Evolutionary conservation across 2,888 invertebrate genomes (phyloP).

Genomic region (Halocaridina rubra): DNA sequence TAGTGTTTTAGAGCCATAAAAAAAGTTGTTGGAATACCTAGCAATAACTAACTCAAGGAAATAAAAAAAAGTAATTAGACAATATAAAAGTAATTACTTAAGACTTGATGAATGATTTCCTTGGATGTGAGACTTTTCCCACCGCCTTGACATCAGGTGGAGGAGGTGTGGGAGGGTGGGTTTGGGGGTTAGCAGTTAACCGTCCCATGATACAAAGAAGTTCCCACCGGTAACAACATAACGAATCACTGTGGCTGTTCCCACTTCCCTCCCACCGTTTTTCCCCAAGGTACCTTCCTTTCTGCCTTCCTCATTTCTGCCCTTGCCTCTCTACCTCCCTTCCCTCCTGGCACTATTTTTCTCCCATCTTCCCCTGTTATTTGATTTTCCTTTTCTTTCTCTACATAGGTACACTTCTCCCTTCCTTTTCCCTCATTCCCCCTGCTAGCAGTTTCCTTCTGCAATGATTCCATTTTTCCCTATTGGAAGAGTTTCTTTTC

Average conservation of each 20-base stretch:
- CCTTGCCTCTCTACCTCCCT: not conserved
- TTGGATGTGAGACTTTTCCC: constrained; percentile 42
- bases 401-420: too few species aligned
- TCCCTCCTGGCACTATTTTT: not conserved
- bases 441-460: too few species aligned
- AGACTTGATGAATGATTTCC: constrained; percentile 7
- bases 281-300: not conserved
- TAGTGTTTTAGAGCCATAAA: too few species aligned
- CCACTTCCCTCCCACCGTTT: not conserved
- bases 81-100: not conserved
- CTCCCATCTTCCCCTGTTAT: too few species aligned
- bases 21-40: too few species aligned
- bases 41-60: too few species aligned
- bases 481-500: too few species aligned
- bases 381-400: too few species aligned
- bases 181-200: not conserved
- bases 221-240: not conserved
- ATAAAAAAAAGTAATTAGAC: not conserved
- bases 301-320: not conserved
- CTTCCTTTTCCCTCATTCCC: too few species aligned
- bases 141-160: not conserved
- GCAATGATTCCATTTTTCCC: too few species aligned
- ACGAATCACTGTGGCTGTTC: not conserved
- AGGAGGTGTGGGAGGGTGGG: constrained; percentile 6
- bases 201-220: not conserved